These are phyloP conservation scores for Hiodon alosoides DNA, from an alignment of 2,113 vertebrate species.

Conservation along the genomic window DNA sequence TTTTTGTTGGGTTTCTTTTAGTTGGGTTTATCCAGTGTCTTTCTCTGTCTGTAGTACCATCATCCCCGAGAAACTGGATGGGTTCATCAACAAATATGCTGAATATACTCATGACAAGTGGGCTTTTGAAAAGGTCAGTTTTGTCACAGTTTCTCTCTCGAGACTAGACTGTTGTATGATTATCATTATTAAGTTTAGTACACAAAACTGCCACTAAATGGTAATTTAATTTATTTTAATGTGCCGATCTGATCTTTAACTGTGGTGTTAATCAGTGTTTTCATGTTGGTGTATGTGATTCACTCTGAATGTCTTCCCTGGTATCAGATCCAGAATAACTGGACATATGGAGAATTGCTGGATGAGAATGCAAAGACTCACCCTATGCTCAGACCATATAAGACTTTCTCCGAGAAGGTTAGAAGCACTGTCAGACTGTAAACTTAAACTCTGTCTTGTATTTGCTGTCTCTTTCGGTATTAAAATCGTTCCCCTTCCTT, in stretches of 20 bases:
- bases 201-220: too few species aligned
- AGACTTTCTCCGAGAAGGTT: constrained; percentile 94
- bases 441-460: not conserved
- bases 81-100: constrained; percentile 85
- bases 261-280: not conserved
- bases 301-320: constrained; percentile 13
- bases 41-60: constrained; percentile 67
- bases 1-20: not conserved
- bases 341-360: constrained; percentile 79
- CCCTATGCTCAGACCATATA: constrained; percentile 88
- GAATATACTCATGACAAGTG: constrained; percentile 90
- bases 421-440: not conserved
- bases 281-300: not conserved
- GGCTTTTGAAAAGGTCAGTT: constrained; percentile 84
- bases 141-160: not conserved
- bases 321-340: constrained; percentile 84
- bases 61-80: constrained; percentile 83
- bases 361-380: constrained; percentile 86
- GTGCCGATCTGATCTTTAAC: too few species aligned
- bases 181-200: too few species aligned
- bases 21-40: constrained; percentile 2
- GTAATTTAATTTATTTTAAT: too few species aligned
- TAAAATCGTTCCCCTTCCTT: not conserved
- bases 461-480: not conserved
- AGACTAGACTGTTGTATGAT: too few species aligned